Evolutionary conservation across 1,140 invertebrate species (phyloP).

Genomic region (Lepidostoma basale): DNA sequence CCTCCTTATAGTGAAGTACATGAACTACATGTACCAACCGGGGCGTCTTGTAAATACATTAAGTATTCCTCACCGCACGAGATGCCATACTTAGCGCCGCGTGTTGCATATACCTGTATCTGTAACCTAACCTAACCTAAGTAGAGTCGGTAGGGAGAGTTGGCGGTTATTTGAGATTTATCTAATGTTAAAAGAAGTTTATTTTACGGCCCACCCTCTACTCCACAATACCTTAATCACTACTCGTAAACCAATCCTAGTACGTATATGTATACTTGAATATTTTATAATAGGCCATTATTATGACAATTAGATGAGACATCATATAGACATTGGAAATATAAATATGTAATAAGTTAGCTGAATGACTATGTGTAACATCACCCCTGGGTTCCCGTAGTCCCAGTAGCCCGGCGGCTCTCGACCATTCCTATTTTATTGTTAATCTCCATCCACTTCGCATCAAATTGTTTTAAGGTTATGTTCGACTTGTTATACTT

Average conservation of each 20-base stretch:
- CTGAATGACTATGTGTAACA: slow-evolving; percentile 32
- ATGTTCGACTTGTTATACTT: slow-evolving; percentile 20
- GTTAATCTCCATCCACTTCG: slow-evolving; percentile 31
- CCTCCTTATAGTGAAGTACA: slow-evolving; percentile 23
- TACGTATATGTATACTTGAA: slow-evolving; percentile 43
- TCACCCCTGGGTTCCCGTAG: too few species aligned
- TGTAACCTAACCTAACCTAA: too few species aligned
- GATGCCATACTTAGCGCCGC: slow-evolving; percentile 45
- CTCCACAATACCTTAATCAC: not conserved
- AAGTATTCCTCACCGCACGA: slow-evolving; percentile 34
- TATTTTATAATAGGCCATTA: slow-evolving; percentile 42
- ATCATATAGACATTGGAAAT: slow-evolving; percentile 42
- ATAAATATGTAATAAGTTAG: slow-evolving; percentile 35
- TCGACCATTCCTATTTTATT: slow-evolving; percentile 27
- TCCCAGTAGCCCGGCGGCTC: too few species aligned
- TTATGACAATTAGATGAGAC: slow-evolving; percentile 43
- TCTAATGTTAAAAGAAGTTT: slow-evolving; percentile 21
- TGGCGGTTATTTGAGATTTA: slow-evolving; percentile 28
- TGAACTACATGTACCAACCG: slow-evolving; percentile 35
- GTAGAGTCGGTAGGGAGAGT: slow-evolving; percentile 25
- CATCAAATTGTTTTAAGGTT: slow-evolving; percentile 22
- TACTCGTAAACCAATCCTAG: not conserved
- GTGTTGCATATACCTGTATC: slow-evolving; percentile 28
- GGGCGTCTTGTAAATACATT: slow-evolving; percentile 43
- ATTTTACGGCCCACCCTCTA: not conserved